Base-by-base conservation (phyloP, 1,140 invertebrate genomes). In the Apolygus lucorum region DNA sequence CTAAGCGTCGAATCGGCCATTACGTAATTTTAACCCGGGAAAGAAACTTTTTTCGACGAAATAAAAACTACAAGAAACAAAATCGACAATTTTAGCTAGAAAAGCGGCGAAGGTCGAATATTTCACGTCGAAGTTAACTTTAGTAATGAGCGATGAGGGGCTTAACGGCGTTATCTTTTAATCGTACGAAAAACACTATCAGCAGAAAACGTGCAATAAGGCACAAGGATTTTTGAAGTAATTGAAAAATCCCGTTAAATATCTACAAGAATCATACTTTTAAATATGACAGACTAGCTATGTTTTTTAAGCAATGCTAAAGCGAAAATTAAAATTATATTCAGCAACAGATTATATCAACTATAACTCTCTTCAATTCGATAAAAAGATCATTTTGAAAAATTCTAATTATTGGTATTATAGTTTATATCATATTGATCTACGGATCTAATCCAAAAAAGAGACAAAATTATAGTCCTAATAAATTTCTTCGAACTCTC, bases 171-270 rank as follows among this genome's bases (percentile, higher is more conserved):
- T n/a, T n/a, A n/a, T 68, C 25, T 26, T 68, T 22, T 52, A 25
- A 68, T 42, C 34, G 34, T 42, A 42, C 34, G 26, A 68, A 22
- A 54, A 52, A 68, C 25, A 68, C 49, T 63, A 26, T 24, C 29
- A 69, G 59, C 52, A 34, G 68, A 29, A 13, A 29, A 63, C 28
- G 59, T 69, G 68, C 68, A 64, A 28, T 69, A 69, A 69, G 68
- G 68, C 54, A 69, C 68, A 69, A 63, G 59, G 59, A 69, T 69
- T 52, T 22, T 42, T 63, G n/a, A 69, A 63, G 29, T 26, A 52
- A 11, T 24, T 59, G 13, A 59, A 59, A 59, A 59, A 17, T 14
- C 22, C 64, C 28, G 26, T 29, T 11, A 28, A 66, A 34, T 63
- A 66, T 29, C 27, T 42, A 66, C 27, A 25, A 63, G n/a, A 2